Evolutionary conservation across 2,888 invertebrate species (phyloP).

Genomic region (Busseola fusca): DNA sequence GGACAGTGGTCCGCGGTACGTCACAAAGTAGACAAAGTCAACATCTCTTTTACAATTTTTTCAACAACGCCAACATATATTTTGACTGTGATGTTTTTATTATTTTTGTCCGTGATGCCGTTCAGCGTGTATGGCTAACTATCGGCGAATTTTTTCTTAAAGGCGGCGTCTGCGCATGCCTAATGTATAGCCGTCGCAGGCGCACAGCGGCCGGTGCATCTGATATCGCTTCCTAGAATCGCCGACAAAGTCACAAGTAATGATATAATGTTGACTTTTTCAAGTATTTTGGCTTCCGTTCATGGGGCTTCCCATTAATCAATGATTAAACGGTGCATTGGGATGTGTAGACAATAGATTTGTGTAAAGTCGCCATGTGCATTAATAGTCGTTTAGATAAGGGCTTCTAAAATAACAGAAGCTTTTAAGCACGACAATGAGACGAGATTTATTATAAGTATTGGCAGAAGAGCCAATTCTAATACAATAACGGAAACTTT

Average conservation of each 20-base stretch:
- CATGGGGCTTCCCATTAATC: conserved; percentile 79
- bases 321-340: conserved; percentile 69
- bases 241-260: conserved; percentile 84
- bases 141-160: conserved; percentile 78
- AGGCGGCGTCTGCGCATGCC: conserved; percentile 78
- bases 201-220: conserved; percentile 51
- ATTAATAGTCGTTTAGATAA: conserved; percentile 52
- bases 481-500: not conserved
- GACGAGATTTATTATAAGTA: conserved; percentile 11
- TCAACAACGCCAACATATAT: conserved; percentile 84
- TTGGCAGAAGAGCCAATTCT: not conserved
- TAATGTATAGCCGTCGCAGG: conserved; percentile 73
- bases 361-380: conserved; percentile 46
- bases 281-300: conserved; percentile 87
- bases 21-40: conserved; percentile 86
- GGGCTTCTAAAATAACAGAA: conserved; percentile 26
- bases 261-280: conserved; percentile 85
- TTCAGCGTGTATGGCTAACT: conserved; percentile 76
- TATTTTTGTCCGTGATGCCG: conserved; percentile 86
- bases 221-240: conserved; percentile 76
- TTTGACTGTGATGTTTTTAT: conserved; percentile 89
- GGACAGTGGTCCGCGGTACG: conserved; percentile 78
- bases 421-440: conserved; percentile 22
- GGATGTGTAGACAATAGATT: conserved; percentile 53
- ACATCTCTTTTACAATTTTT: conserved; percentile 83